Percentiles rank a stretch among this genome's conserved stretches.
Evolutionary conservation across 2,797 vertebrate species (phyloP).

Genomic region (Onychomys torridus): DNA sequence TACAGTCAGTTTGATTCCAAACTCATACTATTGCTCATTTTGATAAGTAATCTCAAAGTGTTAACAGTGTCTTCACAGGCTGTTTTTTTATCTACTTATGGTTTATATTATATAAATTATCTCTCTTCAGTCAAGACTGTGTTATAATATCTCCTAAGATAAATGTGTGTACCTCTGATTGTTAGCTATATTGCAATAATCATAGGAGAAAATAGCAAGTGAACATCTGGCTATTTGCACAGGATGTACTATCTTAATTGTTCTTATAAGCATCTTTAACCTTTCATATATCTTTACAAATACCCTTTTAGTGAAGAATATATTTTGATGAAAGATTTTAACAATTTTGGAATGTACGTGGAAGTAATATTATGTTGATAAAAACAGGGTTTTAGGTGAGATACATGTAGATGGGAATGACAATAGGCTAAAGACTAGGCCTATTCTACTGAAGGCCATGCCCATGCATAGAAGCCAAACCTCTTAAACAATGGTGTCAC

Average conservation of each 20-base stretch:
- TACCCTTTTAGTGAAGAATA: neutral
- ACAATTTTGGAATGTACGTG: neutral
- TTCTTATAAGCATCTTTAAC: neutral
- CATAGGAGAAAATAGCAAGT: neutral
- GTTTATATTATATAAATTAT: neutral
- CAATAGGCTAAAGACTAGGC: neutral
- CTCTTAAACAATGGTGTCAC: fast-evolving
- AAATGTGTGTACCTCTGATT: neutral
- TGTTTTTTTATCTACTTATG: neutral
- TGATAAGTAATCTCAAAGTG: neutral
- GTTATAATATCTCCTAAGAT: neutral
- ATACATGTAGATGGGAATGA: neutral
- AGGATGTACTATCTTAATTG: neutral
- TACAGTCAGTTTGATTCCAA: neutral
- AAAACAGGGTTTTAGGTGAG: neutral
- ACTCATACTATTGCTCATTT: neutral
- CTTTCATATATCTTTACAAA: neutral
- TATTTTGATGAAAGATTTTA: neutral
- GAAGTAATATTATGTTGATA: neutral
- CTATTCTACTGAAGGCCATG: neutral
- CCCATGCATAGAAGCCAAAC: fast-evolving
- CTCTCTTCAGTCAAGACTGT: neutral
- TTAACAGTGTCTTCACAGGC: neutral
- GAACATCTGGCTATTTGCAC: neutral
- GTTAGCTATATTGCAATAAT: neutral